These are phyloP conservation scores for Tridacna crocea DNA, from an alignment of 2,888 invertebrate species.

Conservation along the genomic window DNA sequence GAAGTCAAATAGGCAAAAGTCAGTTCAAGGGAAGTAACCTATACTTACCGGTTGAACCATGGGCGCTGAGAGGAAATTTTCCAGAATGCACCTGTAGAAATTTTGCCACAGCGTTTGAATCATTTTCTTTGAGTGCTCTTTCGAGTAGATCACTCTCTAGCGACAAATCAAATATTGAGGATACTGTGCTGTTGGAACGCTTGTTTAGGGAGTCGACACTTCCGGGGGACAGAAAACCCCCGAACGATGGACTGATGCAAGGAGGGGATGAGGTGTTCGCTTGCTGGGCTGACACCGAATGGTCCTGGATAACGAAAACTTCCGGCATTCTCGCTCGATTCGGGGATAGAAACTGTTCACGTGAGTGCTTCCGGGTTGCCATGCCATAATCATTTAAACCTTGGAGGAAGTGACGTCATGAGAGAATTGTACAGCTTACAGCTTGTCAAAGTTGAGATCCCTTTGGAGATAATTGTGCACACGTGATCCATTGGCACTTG, in stretches of 20 bases:
- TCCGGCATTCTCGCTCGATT: conserved; percentile 56
- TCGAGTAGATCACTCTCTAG: conserved; percentile 86
- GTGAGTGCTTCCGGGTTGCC: conserved; percentile 52
- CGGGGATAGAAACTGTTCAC: conserved; percentile 53
- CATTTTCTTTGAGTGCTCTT: conserved; percentile 86
- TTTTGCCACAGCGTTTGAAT: conserved; percentile 85
- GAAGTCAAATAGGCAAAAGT: no score
- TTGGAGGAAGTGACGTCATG: conserved; percentile 8
- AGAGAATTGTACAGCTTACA: not conserved
- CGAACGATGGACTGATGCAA: conserved; percentile 38
- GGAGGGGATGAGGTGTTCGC: conserved; percentile 5
- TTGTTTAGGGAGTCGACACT: conserved; percentile 53
- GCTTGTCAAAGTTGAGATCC: no score
- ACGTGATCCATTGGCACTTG: no score
- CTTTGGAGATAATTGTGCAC: no score
- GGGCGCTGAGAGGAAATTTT: conserved; percentile 76
- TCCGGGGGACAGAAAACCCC: conserved; percentile 52
- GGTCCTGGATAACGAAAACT: conserved; percentile 58
- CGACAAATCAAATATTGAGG: conserved; percentile 85
- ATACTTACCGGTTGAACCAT: conserved; percentile 8
- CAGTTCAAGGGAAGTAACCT: not conserved
- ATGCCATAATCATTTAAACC: conserved; percentile 28
- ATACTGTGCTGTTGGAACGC: conserved; percentile 83
- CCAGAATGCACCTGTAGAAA: conserved; percentile 86
- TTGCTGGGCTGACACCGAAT: conserved; percentile 27